A percentile compares a stretch with the other conserved stretches of the same genome.
Conservation (phyloP, 2,888 invertebrate species). For the Athripsodes cinereus region DNA sequence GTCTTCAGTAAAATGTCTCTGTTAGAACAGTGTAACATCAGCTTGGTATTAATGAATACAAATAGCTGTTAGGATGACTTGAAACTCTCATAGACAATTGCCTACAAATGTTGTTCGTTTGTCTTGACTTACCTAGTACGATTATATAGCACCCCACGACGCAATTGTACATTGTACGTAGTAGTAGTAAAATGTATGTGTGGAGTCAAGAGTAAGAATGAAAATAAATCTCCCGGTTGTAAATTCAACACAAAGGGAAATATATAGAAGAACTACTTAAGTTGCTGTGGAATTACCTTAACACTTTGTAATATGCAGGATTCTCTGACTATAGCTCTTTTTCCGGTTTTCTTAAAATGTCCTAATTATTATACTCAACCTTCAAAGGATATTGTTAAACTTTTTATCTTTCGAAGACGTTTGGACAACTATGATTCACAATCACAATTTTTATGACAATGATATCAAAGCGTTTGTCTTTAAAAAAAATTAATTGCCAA, state of each 20-base stretch:
- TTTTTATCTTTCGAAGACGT: too few relatives aligned
- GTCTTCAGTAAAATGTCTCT: too few relatives aligned
- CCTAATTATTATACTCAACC: too few relatives aligned
- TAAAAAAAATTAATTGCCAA: too few relatives aligned
- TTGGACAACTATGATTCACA: too few relatives aligned
- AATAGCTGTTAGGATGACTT: slow-evolving; percentile 22
- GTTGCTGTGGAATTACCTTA: neutral
- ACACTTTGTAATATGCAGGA: too few relatives aligned
- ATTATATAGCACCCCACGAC: slow-evolving; percentile 22
- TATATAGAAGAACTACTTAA: neutral
- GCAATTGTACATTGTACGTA: too few relatives aligned
- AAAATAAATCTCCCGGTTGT: slow-evolving; percentile 27
- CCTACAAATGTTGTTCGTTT: slow-evolving; percentile 28
- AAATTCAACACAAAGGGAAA: slow-evolving; percentile 23
- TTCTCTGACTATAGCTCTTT: too few relatives aligned
- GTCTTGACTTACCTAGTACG: slow-evolving; percentile 25
- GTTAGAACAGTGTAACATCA: neutral
- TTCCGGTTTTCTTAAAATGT: too few relatives aligned
- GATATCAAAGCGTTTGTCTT: too few relatives aligned
- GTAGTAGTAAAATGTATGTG: neutral
- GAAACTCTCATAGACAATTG: slow-evolving; percentile 27
- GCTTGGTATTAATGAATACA: slow-evolving; percentile 24
- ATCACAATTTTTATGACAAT: too few relatives aligned
- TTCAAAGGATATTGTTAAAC: too few relatives aligned
- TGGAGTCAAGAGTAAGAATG: slow-evolving; percentile 22